phyloP scores from a whole-genome alignment of 2,113 vertebrate species.

The Spea multiplicata region DNA sequence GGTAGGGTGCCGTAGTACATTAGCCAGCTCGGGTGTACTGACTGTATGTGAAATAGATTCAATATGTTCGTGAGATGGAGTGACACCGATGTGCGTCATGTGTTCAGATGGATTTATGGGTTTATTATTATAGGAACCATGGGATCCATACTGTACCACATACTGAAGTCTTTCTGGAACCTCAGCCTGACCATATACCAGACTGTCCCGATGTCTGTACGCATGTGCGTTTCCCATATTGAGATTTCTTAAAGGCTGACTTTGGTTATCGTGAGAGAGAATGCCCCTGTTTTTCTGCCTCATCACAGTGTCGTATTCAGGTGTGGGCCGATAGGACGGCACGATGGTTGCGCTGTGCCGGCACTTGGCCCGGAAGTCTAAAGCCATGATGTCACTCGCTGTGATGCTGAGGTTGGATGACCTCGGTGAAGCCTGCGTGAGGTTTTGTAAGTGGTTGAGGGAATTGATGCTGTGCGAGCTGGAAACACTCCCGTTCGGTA shows the following conservation, averaged over 20 bases:
- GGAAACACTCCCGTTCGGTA: constrained; percentile 90
- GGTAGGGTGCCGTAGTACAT: constrained; percentile 76
- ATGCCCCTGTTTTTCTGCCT: constrained; percentile 83
- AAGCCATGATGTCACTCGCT: constrained; percentile 87
- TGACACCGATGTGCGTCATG: constrained; percentile 56
- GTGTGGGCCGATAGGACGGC: constrained; percentile 91
- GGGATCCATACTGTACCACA: constrained; percentile 65
- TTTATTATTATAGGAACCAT: constrained; percentile 73
- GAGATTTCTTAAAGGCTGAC: constrained; percentile 90
- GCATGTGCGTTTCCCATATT: constrained; percentile 88
- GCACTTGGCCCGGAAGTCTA: constrained; percentile 90
- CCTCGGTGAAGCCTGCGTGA: constrained; percentile 84
- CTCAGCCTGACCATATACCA: constrained; percentile 95
- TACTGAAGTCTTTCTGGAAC: constrained; percentile 83
- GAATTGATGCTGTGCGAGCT: constrained; percentile 91
- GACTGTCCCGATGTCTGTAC: constrained; percentile 84
- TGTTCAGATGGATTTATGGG: constrained; percentile 65
- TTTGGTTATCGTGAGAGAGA: constrained; percentile 80
- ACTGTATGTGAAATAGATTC: constrained; percentile 92
- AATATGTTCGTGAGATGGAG: constrained; percentile 58
- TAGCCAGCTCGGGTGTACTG: constrained; percentile 90
- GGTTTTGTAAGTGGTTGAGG: constrained; percentile 88
- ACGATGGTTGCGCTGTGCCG: constrained; percentile 94
- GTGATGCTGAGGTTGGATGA: constrained; percentile 94
- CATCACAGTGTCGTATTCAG: constrained; percentile 94